Evolutionary conservation across 2,888 invertebrate species (phyloP).

Genomic region (Eristalis pertinax): DNA sequence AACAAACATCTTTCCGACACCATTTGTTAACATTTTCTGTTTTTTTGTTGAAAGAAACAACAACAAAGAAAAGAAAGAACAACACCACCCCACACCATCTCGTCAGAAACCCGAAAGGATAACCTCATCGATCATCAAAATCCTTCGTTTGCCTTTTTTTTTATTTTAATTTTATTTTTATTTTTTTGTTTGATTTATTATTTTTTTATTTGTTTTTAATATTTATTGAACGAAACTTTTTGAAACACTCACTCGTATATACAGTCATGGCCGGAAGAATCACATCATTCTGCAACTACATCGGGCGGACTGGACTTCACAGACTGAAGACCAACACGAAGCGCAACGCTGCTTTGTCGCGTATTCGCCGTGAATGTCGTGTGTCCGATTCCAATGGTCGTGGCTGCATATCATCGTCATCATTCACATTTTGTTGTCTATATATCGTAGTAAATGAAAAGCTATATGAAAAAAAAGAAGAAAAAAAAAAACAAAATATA

Average conservation of each 20-base stretch:
- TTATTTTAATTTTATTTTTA: slow-evolving; percentile 11
- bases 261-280: background rate
- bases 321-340: too few species aligned
- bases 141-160: slow-evolving; percentile 34
- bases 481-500: slow-evolving; percentile 34
- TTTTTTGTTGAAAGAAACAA: slow-evolving; percentile 46
- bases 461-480: slow-evolving; percentile 36
- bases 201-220: slow-evolving; percentile 46
- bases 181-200: background rate
- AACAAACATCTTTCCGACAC: slow-evolving; percentile 54
- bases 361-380: background rate
- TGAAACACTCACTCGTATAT: slow-evolving; percentile 26
- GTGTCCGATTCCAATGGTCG: background rate
- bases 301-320: background rate
- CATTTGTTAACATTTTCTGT: slow-evolving; percentile 62
- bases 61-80: slow-evolving; percentile 9
- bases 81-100: slow-evolving; percentile 41
- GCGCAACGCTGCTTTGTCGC: too few species aligned
- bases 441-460: slow-evolving; percentile 30
- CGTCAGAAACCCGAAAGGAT: background rate
- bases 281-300: too few species aligned
- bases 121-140: slow-evolving; percentile 27
- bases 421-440: slow-evolving; percentile 53
- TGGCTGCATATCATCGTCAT: slow-evolving; percentile 31
- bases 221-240: slow-evolving; percentile 60